Evolutionary conservation across 1,140 invertebrate species (phyloP).

Genomic region (Chrysopa pallens): DNA sequence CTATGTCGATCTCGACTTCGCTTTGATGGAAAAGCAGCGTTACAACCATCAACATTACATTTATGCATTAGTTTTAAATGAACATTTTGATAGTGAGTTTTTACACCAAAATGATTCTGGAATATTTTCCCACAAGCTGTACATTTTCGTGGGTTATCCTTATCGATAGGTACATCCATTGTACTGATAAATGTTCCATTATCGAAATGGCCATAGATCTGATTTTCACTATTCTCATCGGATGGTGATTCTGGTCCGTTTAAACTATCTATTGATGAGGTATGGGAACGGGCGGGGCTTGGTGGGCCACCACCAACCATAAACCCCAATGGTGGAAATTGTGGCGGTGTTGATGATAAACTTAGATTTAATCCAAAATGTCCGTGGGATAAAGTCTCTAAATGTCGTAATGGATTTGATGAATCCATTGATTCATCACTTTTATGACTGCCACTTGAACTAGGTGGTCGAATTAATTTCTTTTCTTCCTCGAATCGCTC

Average conservation of each 20-base stretch:
- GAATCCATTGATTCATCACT: constrained; percentile 40
- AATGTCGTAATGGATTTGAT: constrained; percentile 53
- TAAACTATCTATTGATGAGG: constrained; percentile 32
- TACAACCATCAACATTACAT: constrained; percentile 91
- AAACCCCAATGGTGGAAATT: constrained; percentile 22
- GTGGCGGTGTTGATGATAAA: constrained; percentile 13
- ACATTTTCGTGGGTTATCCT: constrained; percentile 62
- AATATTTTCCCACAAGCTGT: constrained; percentile 85
- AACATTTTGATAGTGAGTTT: constrained; percentile 89
- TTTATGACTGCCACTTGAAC: constrained; percentile 35
- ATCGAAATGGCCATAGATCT: constrained; percentile 49
- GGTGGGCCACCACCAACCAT: constrained; percentile 23
- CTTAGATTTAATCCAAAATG: constrained; percentile 31
- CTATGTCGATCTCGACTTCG: constrained; percentile 83
- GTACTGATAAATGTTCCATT: constrained; percentile 53
- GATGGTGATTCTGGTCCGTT: constrained; percentile 32
- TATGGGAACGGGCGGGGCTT: constrained; percentile 33
- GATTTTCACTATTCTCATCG: constrained; percentile 33
- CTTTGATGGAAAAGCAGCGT: constrained; percentile 89
- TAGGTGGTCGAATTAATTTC: constrained; percentile 23
- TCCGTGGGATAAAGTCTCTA: constrained; percentile 65
- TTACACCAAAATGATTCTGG: constrained; percentile 88
- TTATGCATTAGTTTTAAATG: constrained; percentile 93
- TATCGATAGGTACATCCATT: constrained; percentile 70
- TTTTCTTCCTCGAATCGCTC: constrained; percentile 20